These are phyloP conservation scores for Columba livia DNA, from an alignment of 2,113 vertebrate species.

Conservation along the genomic window DNA sequence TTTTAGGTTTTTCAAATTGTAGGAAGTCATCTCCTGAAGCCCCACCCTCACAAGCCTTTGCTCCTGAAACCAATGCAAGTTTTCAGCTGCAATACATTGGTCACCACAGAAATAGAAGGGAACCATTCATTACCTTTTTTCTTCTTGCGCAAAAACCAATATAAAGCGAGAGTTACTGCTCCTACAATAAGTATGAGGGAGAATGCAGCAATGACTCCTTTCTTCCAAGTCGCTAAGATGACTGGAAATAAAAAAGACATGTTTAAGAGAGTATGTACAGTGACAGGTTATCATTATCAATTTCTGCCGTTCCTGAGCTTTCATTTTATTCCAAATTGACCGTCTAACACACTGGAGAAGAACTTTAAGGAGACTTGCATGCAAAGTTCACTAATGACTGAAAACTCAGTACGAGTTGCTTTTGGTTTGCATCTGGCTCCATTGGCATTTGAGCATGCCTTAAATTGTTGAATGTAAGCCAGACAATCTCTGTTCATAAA, in stretches of 20 bases:
- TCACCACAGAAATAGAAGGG: neutral
- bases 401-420: neutral
- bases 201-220: constrained; percentile 51
- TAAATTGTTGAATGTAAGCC: neutral
- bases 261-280: neutral
- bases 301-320: neutral
- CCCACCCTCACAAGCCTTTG: neutral
- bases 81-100: neutral
- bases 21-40: neutral
- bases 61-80: neutral
- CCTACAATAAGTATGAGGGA: constrained; percentile 9
- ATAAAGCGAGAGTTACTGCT: neutral
- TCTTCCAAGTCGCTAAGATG: constrained; percentile 65
- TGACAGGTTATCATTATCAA: neutral
- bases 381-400: neutral
- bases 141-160: constrained; percentile 53
- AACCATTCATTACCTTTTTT: constrained; percentile 60
- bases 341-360: neutral
- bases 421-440: neutral
- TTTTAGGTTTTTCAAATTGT: neutral
- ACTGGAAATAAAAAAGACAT: constrained; percentile 53
- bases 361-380: neutral
- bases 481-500: neutral
- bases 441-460: neutral
- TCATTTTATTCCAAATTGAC: neutral